Base-by-base conservation (phyloP, 2,113 vertebrate species). In the Eurypyga helias region DNA sequence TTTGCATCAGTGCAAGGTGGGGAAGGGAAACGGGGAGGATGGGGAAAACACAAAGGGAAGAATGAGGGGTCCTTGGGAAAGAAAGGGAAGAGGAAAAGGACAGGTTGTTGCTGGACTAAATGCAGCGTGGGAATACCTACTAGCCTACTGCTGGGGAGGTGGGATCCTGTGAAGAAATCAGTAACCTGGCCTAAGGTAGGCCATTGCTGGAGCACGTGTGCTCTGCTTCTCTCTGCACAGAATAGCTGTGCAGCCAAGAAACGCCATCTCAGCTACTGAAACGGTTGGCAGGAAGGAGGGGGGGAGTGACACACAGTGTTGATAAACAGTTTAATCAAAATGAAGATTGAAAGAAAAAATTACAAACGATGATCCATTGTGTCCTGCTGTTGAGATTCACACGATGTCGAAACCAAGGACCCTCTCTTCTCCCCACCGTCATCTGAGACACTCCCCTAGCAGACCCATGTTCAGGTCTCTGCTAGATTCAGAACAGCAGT, bases 401-500 rank as follows among this genome's bases (percentile, higher is more conserved):
- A 48, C 69, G 60, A 41, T 2, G 2, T 10, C 26, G 64, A 69
- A 84, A 84, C 18, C 33, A 43, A 49, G 25, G n/a, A 79, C 9
- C 16, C 23, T 90, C 6, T 0, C 23, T 70, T 69, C 36, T 78
- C 46, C 25, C 33, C 52, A 3, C 2, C 33, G 6, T 65, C 36
- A 36, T 20, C 38, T 45, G 26, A 84, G 45, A 58, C 9, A 13
- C 38, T 65, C 1, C 29, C 52, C 69, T 57, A 7, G 29, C 6
- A 61, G 34, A 60, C 6, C 14, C 14, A 8, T 6, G 6, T 28
- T 61, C 51, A 60, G 33, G n/a, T 33, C 10, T 51, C 54, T 85
- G 49, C 69, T 45, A 0, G 0, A 6, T 62, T 73, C 41, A 48
- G 51, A 49, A 38, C 26, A 65, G 21, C 15, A 8, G 9, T 66